Base-by-base conservation (phyloP, 2,888 invertebrate genomes). In the Pemphredon lugubris region DNA sequence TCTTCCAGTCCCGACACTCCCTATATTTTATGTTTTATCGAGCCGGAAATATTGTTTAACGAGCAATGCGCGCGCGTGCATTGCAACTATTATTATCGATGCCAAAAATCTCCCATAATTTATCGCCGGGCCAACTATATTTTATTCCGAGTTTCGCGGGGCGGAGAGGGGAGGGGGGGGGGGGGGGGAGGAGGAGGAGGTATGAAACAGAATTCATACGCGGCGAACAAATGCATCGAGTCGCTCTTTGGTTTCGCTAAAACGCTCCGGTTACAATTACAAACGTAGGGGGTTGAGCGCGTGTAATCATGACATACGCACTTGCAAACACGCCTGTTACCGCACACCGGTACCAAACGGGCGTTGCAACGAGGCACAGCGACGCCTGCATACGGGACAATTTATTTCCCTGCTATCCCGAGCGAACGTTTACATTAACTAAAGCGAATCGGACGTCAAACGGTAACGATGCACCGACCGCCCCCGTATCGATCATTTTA, bases 301-400 rank as follows among this genome's bases (percentile, higher is more conserved):
- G 55, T 71, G 72, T 73, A 73, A 73, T 73, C 73, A 57, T 65
- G 73, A 71, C 57, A 53, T 72, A 73, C 72, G 67, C 44, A 50
- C 53, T 70, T 65, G 71, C 65, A 71, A 71, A 73, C 73, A 73
- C 54, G 65, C 50, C 55, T 48, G 70, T 70, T 73, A 64, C 70
- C 23, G 9, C n/a, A 18, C 51, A 11, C 30, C 9, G 50, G 50
- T 26, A 42, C 26, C n/a, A 45, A 11, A 18, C 18, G 26, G 4
- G 26, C n/a, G n/a, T n/a, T 34, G 44, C 23, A 30, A 42, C 37
- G 54, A 23, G 53, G 53, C 54, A 59, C 58, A 53, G 47, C 13
- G 42, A 39, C 3, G n/a, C 23, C 54, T 21, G 26, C 50, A 57
- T 20, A 14, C 11, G n/a, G 23, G 50, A 57, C 65, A 57, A 73